Evolutionary conservation across 2,113 vertebrate species (phyloP).

Genomic region (Peromyscus leucopus): DNA sequence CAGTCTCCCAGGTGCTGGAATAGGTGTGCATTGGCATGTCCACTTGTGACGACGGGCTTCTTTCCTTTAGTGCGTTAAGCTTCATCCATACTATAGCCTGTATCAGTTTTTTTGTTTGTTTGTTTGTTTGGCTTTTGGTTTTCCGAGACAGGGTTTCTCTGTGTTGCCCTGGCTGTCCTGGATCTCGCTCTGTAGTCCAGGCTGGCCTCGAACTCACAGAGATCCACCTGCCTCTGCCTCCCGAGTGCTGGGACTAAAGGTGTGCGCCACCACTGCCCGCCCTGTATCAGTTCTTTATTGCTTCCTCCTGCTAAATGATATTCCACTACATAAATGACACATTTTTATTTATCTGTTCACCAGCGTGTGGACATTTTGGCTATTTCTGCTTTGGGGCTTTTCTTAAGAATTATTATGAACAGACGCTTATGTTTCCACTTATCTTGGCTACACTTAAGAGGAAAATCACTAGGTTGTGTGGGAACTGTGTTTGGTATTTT

Average conservation of each 20-base stretch:
- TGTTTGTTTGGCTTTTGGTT: not conserved
- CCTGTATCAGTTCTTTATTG: not conserved
- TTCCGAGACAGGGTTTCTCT: not conserved
- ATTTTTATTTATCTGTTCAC: not conserved
- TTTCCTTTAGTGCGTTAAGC: not conserved
- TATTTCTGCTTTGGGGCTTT: not conserved
- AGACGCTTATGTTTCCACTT: not conserved
- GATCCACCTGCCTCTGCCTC: not conserved
- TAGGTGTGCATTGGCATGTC: not conserved
- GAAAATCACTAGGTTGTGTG: not conserved
- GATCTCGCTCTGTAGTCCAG: not conserved
- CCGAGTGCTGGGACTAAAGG: not conserved
- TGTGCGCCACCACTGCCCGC: accelerated
- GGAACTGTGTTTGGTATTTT: not conserved
- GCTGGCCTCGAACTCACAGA: not conserved
- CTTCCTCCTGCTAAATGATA: not conserved
- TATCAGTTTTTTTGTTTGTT: not conserved
- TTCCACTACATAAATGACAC: not conserved
- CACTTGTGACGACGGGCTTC: not conserved
- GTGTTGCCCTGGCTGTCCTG: not conserved
- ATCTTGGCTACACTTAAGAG: not conserved
- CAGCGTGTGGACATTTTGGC: not conserved
- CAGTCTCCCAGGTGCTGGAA: not conserved
- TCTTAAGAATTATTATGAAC: not conserved
- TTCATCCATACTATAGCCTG: not conserved